A percentile compares a stretch with the other conserved stretches of the same genome.
phyloP scores from a whole-genome alignment of 1,140 invertebrate species.

The Solenopsis invicta region DNA sequence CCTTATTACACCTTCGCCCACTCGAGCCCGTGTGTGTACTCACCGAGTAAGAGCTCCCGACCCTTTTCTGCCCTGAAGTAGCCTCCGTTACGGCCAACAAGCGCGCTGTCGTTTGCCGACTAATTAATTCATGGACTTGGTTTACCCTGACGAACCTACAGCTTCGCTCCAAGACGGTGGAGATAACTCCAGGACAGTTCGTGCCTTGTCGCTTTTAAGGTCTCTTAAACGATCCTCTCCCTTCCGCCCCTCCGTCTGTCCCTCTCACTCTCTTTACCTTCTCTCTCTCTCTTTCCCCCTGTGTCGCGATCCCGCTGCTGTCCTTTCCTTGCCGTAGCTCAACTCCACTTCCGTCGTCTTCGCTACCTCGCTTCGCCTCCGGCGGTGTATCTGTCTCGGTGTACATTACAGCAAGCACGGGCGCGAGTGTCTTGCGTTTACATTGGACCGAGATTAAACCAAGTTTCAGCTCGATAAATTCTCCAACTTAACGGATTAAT shows the following conservation, averaged over 20 bases:
- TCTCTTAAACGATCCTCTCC: slow-evolving; percentile 48
- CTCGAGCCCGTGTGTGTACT: slow-evolving; percentile 38
- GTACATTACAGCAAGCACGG: slow-evolving; percentile 65
- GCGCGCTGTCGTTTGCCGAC: slow-evolving; percentile 70
- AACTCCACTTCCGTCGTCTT: slow-evolving; percentile 50
- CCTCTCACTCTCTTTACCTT: slow-evolving; percentile 25
- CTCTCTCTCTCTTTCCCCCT: slow-evolving; percentile 8
- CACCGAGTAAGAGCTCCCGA: slow-evolving; percentile 14
- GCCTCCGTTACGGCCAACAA: slow-evolving; percentile 48
- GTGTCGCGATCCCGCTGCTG: background rate
- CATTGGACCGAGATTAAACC: slow-evolving; percentile 75
- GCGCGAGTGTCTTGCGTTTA: slow-evolving; percentile 65
- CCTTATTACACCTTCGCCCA: slow-evolving; percentile 41
- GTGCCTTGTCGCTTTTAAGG: slow-evolving; percentile 70
- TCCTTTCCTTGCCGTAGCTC: slow-evolving; percentile 17
- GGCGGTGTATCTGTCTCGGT: slow-evolving; percentile 59
- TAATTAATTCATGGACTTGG: slow-evolving; percentile 79
- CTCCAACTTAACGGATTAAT: slow-evolving; percentile 77
- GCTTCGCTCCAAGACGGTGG: slow-evolving; percentile 61
- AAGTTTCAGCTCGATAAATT: slow-evolving; percentile 77
- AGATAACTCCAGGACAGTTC: slow-evolving; percentile 67
- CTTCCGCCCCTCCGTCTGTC: background rate
- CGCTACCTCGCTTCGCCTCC: slow-evolving; percentile 38
- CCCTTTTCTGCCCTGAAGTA: slow-evolving; percentile 64
- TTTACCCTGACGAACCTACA: slow-evolving; percentile 71